Base-by-base conservation (phyloP, 2,113 vertebrate species). In the Perognathus longimembris region DNA sequence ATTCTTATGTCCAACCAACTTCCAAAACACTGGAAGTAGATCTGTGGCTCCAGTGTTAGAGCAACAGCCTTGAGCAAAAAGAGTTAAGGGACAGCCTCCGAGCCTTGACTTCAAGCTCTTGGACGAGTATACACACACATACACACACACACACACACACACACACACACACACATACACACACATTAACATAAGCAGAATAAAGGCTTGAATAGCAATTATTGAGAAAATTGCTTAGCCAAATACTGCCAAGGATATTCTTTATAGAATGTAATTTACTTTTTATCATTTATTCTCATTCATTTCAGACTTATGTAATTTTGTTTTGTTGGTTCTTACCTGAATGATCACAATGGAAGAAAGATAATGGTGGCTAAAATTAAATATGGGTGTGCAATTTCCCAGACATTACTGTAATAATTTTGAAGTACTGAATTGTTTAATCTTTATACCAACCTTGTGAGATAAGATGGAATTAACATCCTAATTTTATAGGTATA, bases 151-250 rank as follows among this genome's bases (percentile, higher is more conserved):
- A 45, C 45, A 45, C 45, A 45, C 45, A 45, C 45, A 45, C 45
- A 45, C 45, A 11, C 45, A 45, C 45, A 45, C 45, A 45, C 45
- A 45, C 45, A 45, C 45, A 45, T 12, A 45, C 45, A 45, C 45
- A 45, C 45, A 45, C 45, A 45, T 83, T 69, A 89, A 38, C 86
- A 96, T 95, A 91, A 96, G 95, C 66, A 73, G 30, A 78, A n/a
- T 34, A 24, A 86, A n/a, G 85, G 36, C 90, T 69, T 92, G 24
- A 92, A 63, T 84, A 17, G 40, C 90, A 83, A 10, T 38, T 70
- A 75, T 20, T 73, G 45, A 26, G 12, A 78, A 88, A 83, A 89
- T 7, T 42, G 1, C 73, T 4, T 63, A 87, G 6, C 21, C n/a
- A 92, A 90, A 61, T 88, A 85, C 89, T 86, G 12, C 0, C 40